Evolutionary conservation across 2,797 vertebrate species (phyloP), one percentile per base, ranked within the genome.

Genomic region (Cygnus olor): DNA sequence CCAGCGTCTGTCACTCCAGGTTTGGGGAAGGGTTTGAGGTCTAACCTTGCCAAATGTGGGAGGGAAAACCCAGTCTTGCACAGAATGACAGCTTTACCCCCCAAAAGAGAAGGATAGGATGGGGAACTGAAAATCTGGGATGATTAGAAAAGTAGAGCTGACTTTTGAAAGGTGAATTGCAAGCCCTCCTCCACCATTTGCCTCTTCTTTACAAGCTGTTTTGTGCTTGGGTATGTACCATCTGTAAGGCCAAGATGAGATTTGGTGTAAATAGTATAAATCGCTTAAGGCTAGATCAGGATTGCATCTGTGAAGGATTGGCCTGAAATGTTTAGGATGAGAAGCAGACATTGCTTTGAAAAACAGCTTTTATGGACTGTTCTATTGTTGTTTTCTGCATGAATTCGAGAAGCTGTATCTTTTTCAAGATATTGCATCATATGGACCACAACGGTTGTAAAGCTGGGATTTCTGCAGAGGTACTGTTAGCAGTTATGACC

Each of bases 281-380:
- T 91, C 1, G 8, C 53, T 71, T 47, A 53, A 38, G 76, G 65
- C 74, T 16, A 21, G 53, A 61, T 53, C n/a, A 27, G 56, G 60
- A 25, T 40, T 49, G 34, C 49, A 10, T 38, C 61, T 57, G 9
- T 12, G 51, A 81, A 44, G 44, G 60, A 16, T 14, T 72, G 85
- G 42, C 65, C 82, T 74, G 89, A 65, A 88, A 14, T 1, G 10
- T 80, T 77, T 10, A 32, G 58, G 58, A 14, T 83, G 89, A 89
- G 89, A 73, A 88, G 47, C 27, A 84, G 49, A 61, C 71, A 24
- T 76, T 92, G 69, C 74, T 53, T 80, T 94, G 30, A 70, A 61
- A 89, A 71, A 0, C 12, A 64, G 56, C 32, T 65, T 91, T 73
- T 74, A 13, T 28, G 44, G 83, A 32, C 44, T 65, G 69, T 7